Base-by-base conservation (phyloP, 2,797 vertebrate species). In the Gallinago stenura region DNA sequence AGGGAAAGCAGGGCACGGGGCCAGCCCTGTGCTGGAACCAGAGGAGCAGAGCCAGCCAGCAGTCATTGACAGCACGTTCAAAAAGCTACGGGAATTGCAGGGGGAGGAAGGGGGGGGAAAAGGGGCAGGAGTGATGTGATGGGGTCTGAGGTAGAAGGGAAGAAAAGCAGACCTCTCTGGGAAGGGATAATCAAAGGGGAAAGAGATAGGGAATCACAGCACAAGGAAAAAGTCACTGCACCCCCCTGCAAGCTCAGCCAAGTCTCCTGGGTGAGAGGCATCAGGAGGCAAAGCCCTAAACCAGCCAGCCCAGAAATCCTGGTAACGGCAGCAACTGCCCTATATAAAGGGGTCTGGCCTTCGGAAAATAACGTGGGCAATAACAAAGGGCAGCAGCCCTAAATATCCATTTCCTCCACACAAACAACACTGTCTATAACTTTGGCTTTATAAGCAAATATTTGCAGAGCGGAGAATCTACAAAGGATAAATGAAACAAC, bases 401-500 rank as follows among this genome's bases (percentile, higher is more conserved):
- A 75, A 92, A 84, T 43, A 95, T 12, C 85, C 68, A 46, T 92
- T 92, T 94, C 75, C 76, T 61, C 43, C 68, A 51, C 39, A 57
- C 77, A 80, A 85, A 89, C 65, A 90, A 94, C 35, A 43, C 0
- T 3, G 25, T 48, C 91, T 69, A 4, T 85, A 95, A 91, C 88
- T 89, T 86, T 20, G 46, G 45, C 45, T 89, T 94, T 82, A 93
- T 58, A 79, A 45, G 51, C 43, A 95, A 93, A 78, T 94, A 90
- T 87, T 93, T 96, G 94, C 45, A 60, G 81, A 75, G 58, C 41
- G 71, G 20, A 71, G 20, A 78, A 70, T 68, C 90, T 80, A 71
- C 54, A 57, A 41, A 80, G 78, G 37, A 66, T 39, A 81, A 84
- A 50, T 28, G 30, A 77, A 93, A 95, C 22, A 62, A 68, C 12